Percentiles rank a stretch among this genome's conserved stretches.
phyloP scores from a whole-genome alignment of 1,140 invertebrate species.

The Drosophila ogumai region DNA sequence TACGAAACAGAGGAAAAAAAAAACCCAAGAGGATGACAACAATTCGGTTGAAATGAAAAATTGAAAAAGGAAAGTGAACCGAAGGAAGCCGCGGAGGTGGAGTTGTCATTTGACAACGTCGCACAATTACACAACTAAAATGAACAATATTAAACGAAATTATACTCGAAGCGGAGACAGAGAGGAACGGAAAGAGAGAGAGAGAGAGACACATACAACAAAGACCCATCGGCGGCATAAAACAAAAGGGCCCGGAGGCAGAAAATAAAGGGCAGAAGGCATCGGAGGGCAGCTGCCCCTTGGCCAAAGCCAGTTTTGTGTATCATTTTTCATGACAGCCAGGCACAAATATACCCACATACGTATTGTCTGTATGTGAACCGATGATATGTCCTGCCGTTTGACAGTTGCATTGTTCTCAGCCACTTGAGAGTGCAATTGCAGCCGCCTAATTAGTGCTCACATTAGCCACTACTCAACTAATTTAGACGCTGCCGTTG shows the following conservation, averaged over 20 bases:
- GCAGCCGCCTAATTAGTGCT: conserved; percentile 73
- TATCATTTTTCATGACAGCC: conserved; percentile 77
- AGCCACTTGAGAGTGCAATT: conserved; percentile 78
- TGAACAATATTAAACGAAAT: conserved; percentile 83
- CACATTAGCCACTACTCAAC: conserved; percentile 34
- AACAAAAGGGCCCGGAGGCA: conserved; percentile 79
- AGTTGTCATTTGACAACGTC: conserved; percentile 59
- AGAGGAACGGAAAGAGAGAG: conserved; percentile 26
- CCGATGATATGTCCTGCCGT: conserved; percentile 39
- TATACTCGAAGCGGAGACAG: conserved; percentile 51
- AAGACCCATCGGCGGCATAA: conserved; percentile 77
- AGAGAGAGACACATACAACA: conserved; percentile 53
- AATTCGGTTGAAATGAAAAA: conserved; percentile 64
- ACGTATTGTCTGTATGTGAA: conserved; percentile 17
- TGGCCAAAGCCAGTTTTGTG: conserved; percentile 63
- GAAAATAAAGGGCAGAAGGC: conserved; percentile 51
- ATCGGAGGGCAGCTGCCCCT: conserved; percentile 63
- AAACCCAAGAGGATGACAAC: conserved; percentile 32
- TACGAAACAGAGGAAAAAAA: conserved; percentile 25
- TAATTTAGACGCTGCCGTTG: conserved; percentile 15
- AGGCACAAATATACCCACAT: conserved; percentile 39
- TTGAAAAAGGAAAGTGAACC: conserved; percentile 75
- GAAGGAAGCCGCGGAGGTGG: conserved; percentile 47
- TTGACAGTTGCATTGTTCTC: conserved; percentile 72
- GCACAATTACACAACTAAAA: conserved; percentile 82